A percentile compares a stretch with the other conserved stretches of the same genome.
Conservation (phyloP, 35 echinoderm and acorn worm species). For the Apostichopus japonicus region DNA sequence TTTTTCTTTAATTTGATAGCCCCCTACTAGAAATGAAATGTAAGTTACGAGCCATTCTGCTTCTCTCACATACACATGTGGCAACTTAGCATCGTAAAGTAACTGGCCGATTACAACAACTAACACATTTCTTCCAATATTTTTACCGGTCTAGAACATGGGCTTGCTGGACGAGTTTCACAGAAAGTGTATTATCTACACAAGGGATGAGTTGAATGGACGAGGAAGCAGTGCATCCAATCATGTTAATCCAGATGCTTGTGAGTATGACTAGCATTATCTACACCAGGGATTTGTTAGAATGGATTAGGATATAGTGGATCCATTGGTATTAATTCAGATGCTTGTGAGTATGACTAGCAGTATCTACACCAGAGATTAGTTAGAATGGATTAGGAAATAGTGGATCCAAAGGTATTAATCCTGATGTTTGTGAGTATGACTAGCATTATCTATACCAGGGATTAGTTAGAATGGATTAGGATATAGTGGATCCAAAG, state of each 20-base stretch:
- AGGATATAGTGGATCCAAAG: neutral
- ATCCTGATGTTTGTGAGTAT: neutral
- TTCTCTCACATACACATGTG: too few species aligned
- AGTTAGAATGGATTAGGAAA: slow-evolving; percentile 47
- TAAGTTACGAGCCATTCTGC: too few species aligned
- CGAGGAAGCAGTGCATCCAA: neutral
- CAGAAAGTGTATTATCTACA: slow-evolving; percentile 83
- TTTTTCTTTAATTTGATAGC: too few species aligned
- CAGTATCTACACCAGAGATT: slow-evolving; percentile 82
- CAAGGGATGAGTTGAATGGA: slow-evolving; percentile 76
- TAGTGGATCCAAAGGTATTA: neutral
- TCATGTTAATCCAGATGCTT: neutral
- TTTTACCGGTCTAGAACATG: slow-evolving; percentile 60
- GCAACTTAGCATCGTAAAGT: too few species aligned
- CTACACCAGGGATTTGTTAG: slow-evolving; percentile 78
- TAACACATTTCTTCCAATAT: neutral
- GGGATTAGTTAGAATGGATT: slow-evolving; percentile 67
- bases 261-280: slow-evolving; percentile 60
- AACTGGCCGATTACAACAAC: too few species aligned
- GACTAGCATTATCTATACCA: slow-evolving; percentile 84
- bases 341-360: slow-evolving; percentile 21
- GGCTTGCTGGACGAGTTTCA: slow-evolving; percentile 91
- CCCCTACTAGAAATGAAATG: too few species aligned
- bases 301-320: neutral
- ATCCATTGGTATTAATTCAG: neutral